A percentile compares a stretch with the other conserved stretches of the same genome.
phyloP scores from a whole-genome alignment of 2,113 vertebrate species.

The Galeopterus variegatus region DNA sequence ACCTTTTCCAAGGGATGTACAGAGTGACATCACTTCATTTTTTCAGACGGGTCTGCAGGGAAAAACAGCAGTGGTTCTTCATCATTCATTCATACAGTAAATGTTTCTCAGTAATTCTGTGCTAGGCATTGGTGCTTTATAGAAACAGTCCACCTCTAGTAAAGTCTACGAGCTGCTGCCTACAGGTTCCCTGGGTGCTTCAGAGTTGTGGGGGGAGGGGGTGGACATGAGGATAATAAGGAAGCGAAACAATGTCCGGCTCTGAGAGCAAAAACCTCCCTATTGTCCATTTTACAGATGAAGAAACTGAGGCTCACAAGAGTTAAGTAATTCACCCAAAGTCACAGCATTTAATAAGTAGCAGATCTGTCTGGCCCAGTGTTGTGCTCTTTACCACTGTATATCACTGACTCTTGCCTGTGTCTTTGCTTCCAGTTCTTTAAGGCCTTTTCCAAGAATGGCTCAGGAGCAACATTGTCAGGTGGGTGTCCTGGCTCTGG shows the following conservation, averaged over 20 bases:
- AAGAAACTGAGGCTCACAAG: neutral
- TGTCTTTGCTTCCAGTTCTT: constrained; percentile 92
- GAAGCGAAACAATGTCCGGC: neutral
- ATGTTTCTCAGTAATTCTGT: neutral
- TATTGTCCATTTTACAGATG: neutral
- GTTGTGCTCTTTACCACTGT: rapidly evolving
- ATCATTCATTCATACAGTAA: rapidly evolving
- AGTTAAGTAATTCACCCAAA: neutral
- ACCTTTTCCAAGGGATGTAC: neutral
- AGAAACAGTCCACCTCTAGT: rapidly evolving
- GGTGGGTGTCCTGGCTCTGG: constrained; percentile 87
- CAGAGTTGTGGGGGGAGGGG: neutral
- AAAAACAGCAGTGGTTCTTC: neutral
- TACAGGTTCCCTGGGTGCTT: too few relatives aligned
- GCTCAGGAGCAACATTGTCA: constrained; percentile 84
- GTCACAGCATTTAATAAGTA: neutral
- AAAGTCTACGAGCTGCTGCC: neutral
- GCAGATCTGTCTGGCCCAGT: rapidly evolving
- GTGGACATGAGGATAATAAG: rapidly evolving
- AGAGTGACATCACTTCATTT: neutral
- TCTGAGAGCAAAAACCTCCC: neutral
- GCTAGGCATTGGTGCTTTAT: neutral
- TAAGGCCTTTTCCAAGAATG: constrained; percentile 90
- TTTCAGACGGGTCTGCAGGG: neutral
- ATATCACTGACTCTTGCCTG: neutral